A percentile compares a stretch with the other conserved stretches of the same genome.
phyloP scores from a whole-genome alignment of 2,113 vertebrate species.

The Oreochromis spilurus region DNA sequence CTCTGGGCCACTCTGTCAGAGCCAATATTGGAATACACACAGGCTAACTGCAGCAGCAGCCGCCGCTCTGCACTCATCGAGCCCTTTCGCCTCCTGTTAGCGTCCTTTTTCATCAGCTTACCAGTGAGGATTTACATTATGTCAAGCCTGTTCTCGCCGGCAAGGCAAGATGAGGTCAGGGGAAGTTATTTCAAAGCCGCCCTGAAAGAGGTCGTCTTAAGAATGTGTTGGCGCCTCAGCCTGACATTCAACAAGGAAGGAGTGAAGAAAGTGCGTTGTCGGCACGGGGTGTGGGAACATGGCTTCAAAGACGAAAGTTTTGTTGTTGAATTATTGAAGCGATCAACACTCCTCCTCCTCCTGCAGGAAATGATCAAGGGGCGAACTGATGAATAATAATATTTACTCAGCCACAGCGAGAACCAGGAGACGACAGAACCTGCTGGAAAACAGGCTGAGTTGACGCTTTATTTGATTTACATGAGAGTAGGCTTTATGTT shows the following conservation, averaged over 20 bases:
- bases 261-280: conserved; percentile 34
- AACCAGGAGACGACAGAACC: background rate
- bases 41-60: conserved; percentile 44
- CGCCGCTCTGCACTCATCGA: conserved; percentile 22
- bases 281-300: conserved; percentile 6
- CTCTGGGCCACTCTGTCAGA: conserved; percentile 67
- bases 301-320: conserved; percentile 61
- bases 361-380: background rate
- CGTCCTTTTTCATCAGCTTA: conserved; percentile 47
- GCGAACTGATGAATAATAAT: background rate
- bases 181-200: conserved; percentile 51
- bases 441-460: background rate
- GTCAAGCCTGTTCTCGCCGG: background rate
- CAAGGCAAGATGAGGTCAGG: conserved; percentile 29
- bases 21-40: conserved; percentile 69
- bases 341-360: conserved; percentile 33
- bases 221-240: background rate
- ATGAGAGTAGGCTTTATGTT: background rate
- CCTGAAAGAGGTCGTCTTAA: conserved; percentile 19
- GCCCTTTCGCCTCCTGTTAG: conserved; percentile 39
- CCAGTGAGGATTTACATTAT: conserved; percentile 14
- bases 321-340: conserved; percentile 61
- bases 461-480: background rate
- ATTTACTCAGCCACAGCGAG: background rate
- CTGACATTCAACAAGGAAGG: conserved; percentile 4